These are phyloP conservation scores for Artemia sp. DNA, from an alignment of 2,888 invertebrate species.

Conservation along the genomic window DNA sequence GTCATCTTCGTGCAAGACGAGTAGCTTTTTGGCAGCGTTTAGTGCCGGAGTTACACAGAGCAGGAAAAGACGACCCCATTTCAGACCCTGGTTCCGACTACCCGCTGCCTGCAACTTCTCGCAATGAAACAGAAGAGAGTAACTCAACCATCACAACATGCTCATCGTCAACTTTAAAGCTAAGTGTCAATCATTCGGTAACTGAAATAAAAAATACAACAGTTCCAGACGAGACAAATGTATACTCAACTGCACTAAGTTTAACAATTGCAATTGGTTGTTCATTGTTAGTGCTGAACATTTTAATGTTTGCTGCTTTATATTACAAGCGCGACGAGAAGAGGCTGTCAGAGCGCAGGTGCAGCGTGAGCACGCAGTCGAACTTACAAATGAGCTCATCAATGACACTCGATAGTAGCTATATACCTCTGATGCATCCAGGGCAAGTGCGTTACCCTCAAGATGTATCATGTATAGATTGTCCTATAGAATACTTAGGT, in stretches of 20 bases:
- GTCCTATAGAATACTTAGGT: background rate
- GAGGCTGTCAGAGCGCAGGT: constrained; percentile 14
- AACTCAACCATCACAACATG: constrained; percentile 17
- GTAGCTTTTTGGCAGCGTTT: constrained; percentile 86
- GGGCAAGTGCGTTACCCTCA: constrained; percentile 1
- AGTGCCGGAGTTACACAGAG: constrained; percentile 52
- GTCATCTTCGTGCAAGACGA: constrained; percentile 85
- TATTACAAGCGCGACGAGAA: constrained; percentile 33
- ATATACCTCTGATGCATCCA: background rate
- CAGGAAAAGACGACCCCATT: constrained; percentile 29
- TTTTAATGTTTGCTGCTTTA: constrained; percentile 36
- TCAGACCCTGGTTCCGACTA: constrained; percentile 19
- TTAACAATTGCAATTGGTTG: constrained; percentile 35
- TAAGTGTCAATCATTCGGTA: background rate
- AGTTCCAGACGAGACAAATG: constrained; percentile 23
- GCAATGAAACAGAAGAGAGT: constrained; percentile 16
- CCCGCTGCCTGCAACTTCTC: constrained; percentile 11
- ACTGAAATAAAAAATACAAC: background rate
- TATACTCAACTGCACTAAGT: constrained; percentile 30
- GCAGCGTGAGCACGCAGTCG: background rate
- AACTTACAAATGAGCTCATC: constrained; percentile 1
- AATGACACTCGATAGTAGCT: background rate
- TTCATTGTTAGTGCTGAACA: constrained; percentile 35
- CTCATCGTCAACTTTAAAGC: constrained; percentile 2
- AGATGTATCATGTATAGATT: constrained; percentile 1